Evolutionary conservation across 2,797 vertebrate species (phyloP), one percentile per base, ranked within the genome.

Genomic region (Anisognathus igniventris): DNA sequence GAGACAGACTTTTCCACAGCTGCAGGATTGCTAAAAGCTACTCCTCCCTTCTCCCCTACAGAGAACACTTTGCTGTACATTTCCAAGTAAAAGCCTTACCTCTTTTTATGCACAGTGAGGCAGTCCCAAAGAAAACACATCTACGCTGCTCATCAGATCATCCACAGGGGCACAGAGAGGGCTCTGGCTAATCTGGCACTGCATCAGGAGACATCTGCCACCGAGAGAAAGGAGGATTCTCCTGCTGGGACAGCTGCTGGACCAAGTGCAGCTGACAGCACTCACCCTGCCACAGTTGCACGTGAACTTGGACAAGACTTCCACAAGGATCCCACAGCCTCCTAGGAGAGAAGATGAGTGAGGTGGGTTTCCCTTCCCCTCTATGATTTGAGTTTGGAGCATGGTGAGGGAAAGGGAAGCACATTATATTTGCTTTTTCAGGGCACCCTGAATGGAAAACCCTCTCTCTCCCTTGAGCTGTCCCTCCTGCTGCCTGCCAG

Each of bases 101-200:
- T 94, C 80, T 97, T 47, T 93, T 86, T 86, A 10, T 88, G 19
- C 35, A 21, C 96, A 99, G 99, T 99, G 96, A 98, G 96, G 76
- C 98, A 96, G 14, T 98, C 97, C 71, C 99, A 99, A 97, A 97
- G 96, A 16, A 98, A 98, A 91, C 98, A 99, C 93, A 96, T 99
- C 77, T 94, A 97, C 4, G 98, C 99, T 18, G 99, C 98, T 88
- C 98, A 97, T 60, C 96, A 91, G 50, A 95, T 99, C 95, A 97
- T 99, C 95, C 97, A 98, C 24, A 44, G 79, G 10, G 53, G 73
- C 45, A 94, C 94, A 1, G 96, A 97, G 58, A 40, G 42, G 8
- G 40, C 96, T 53, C 7, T 98, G 31, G 51, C 75, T 44, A 78
- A 48, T 31, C 78, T 65, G 15, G 42, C 57, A 10, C 18, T 5